Evolutionary conservation across 2,797 vertebrate species (phyloP).

Genomic region (Somateria mollissima): DNA sequence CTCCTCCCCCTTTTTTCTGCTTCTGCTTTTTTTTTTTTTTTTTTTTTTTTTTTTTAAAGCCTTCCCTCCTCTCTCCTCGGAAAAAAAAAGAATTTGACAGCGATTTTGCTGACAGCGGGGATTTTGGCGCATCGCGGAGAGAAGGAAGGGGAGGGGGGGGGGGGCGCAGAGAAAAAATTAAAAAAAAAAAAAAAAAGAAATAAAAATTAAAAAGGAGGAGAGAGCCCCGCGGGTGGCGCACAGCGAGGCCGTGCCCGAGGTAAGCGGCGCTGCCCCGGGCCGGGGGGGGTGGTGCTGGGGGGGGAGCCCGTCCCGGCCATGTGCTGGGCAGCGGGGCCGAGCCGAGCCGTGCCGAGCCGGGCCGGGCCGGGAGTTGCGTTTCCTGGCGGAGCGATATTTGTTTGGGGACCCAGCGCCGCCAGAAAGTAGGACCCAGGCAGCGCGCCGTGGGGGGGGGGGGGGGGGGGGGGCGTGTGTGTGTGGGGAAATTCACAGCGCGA

Average conservation of each 20-base stretch:
- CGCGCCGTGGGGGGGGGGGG: background rate
- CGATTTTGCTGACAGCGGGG: slow-evolving; percentile 77
- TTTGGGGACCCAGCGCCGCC: slow-evolving; percentile 76
- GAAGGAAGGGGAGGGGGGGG: background rate
- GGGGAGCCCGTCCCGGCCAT: background rate
- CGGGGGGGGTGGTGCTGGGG: no score
- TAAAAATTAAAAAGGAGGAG: no score
- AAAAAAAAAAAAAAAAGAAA: no score
- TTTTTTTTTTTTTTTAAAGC: background rate
- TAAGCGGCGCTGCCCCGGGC: background rate
- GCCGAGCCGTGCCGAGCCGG: background rate
- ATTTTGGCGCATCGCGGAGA: background rate
- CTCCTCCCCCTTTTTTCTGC: slow-evolving; percentile 48
- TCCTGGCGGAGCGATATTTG: slow-evolving; percentile 82
- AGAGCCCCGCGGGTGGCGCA: no score
- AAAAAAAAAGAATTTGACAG: slow-evolving; percentile 78
- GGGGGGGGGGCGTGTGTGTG: no score
- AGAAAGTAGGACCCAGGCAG: slow-evolving; percentile 73
- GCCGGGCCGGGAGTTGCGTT: slow-evolving; percentile 64
- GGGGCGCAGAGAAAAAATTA: no score
- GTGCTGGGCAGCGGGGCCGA: background rate
- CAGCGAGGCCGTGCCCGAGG: background rate
- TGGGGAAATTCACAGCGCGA: slow-evolving; percentile 70
- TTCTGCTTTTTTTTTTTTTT: slow-evolving; percentile 34
- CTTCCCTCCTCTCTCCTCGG: background rate